Evolutionary conservation across 2,797 vertebrate genomes (phyloP), one percentile per base, ranked within the genome.

Genomic region (Prunella strophiata): DNA sequence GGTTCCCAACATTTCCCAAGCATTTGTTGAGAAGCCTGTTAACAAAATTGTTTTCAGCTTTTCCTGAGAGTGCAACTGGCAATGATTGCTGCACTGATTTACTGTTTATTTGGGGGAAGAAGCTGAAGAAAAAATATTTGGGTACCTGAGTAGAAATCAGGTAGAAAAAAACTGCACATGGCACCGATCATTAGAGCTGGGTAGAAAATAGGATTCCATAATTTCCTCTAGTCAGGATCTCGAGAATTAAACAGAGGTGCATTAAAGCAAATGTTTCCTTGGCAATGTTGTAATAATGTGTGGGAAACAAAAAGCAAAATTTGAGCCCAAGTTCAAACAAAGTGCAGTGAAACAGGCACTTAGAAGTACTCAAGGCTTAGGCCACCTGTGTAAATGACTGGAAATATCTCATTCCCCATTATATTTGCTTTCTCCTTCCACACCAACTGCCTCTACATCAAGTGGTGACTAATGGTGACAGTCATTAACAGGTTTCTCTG

Each of bases 401-500:
- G 48, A 87, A 92, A 66, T 36, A 67, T 54, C 52, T 91, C 16
- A 19, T 72, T 93, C 54, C 32, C 32, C 22, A n/a, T 61, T 36
- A 11, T 55, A 88, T 78, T 94, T 94, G 18, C 27, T 78, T 74
- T 91, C 62, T 79, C 30, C 68, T 89, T 54, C 67, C 63, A 62
- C 34, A 72, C 16, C 43, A 81, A 26, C 21, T 88, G 65, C 11
- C 5, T 71, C 63, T 55, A 18, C 26, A 59, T 70, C 70, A 82
- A 77, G 52, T 20, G 36, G 47, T 48, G 52, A 89, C 42, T 88
- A 70, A 80, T 45, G 16, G 66, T 84, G 77, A 73, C 63, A 89
- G 55, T 59, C 66, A 58, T 89, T 91, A 96, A 74, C 23, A 91
- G 25, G 6, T 85, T 90, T 90, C 48, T 86, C 67, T 70, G 62